A percentile compares a stretch with the other conserved stretches of the same genome.
These are phyloP conservation scores for Aphelenchoides besseyi DNA, from an alignment of 1,140 invertebrate genomes.

Conservation along the genomic window DNA sequence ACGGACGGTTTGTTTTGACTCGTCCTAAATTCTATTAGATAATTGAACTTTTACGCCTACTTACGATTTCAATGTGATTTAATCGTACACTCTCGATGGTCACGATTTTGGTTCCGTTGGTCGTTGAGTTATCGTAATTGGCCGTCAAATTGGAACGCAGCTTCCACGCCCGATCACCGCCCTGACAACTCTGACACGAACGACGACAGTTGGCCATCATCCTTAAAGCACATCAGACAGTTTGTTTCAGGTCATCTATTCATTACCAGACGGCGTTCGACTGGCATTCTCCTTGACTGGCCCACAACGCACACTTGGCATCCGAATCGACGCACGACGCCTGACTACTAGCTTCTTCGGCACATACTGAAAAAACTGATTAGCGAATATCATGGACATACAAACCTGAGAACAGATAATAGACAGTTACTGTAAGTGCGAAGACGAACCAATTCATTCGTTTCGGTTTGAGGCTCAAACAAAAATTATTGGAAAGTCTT, in stretches of 20 bases:
- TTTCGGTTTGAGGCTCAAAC: neutral
- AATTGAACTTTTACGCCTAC: too few relatives aligned
- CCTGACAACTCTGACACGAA: slow-evolving; percentile 61
- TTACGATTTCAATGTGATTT: slow-evolving; percentile 57
- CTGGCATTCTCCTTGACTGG: slow-evolving; percentile 59
- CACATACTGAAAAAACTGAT: neutral
- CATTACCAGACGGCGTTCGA: slow-evolving; percentile 60
- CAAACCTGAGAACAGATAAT: too few relatives aligned
- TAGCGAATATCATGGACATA: too few relatives aligned
- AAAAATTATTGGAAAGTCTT: neutral
- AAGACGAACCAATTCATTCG: neutral
- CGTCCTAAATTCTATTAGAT: slow-evolving; percentile 40
- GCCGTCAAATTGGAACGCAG: slow-evolving; percentile 50
- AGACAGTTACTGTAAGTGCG: neutral
- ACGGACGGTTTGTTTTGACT: slow-evolving; percentile 46
- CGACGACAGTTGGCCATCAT: slow-evolving; percentile 62
- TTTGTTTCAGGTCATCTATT: slow-evolving; percentile 11
- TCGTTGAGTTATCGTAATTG: slow-evolving; percentile 57
- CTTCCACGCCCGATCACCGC: slow-evolving; percentile 60
- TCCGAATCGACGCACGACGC: slow-evolving; percentile 57
- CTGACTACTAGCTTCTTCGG: slow-evolving; percentile 2
- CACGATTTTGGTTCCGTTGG: slow-evolving; percentile 45
- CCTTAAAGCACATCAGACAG: slow-evolving; percentile 32
- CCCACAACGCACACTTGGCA: slow-evolving; percentile 59
- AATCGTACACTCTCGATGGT: slow-evolving; percentile 55